Evolutionary conservation across 2,113 vertebrate genomes (phyloP), one percentile per base, ranked within the genome.

Genomic region (Parus major): DNA sequence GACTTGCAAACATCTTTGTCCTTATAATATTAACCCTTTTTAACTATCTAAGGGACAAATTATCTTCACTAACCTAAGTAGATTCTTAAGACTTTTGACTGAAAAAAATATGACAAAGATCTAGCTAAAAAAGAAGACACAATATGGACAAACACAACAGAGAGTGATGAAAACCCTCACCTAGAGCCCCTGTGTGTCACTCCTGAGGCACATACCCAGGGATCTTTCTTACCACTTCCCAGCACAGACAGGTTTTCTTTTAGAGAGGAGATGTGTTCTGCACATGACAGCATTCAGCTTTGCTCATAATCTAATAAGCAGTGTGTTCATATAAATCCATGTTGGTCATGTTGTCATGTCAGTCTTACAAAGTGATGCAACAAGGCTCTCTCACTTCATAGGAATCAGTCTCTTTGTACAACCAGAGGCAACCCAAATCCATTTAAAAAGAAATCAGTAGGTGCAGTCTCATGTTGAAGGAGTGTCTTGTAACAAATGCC

Each of bases 301-400:
- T 56, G 31, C 46, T 88, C 49, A 64, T 84, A 93, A 94, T 84
- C 72, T 96, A 93, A 92, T 93, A 90, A 90, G 87, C 89, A 95
- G 53, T 3, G 4, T 65, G 90, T 49, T 84, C 53, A 39, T 78
- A 84, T 68, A 76, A 86, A 93, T 25, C 36, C 28, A 19, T 47
- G 88, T 92, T 90, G 92, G 86, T 90, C 86, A 82, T 59, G 83
- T 93, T 96, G 88, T 42, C 90, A 69, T 5, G 15, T 90, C 80
- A 53, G 56, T 65, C 46, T 64, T 86, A 84, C 36, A 90, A 82
- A 90, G 49, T 0, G 18, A 68, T 86, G 84, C 56, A 92, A 64
- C 44, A 86, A 72, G 84, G 72, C 65, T 88, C 87, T 90, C 82
- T 68, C 65, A 55, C 65, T 93, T 86, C 61, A 23, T 29, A 88